Evolutionary conservation across 2,888 invertebrate genomes (phyloP), one percentile per base, ranked within the genome.

Genomic region (Argyresthia goedartella): DNA sequence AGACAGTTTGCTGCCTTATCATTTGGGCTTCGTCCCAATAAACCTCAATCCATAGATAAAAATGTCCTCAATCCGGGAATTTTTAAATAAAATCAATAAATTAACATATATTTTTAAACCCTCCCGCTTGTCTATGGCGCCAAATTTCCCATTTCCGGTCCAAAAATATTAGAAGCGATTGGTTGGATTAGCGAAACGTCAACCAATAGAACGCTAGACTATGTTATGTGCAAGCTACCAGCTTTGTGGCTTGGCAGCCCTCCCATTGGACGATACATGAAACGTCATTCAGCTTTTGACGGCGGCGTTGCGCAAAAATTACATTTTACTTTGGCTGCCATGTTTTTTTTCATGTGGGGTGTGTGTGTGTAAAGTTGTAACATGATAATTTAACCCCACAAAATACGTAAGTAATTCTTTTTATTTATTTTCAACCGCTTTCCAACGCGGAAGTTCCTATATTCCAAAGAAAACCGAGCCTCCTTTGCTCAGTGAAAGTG

Each of bases 291-390:
- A 69, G 65, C 75, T 68, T 70, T 73, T 75, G 76, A 25, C 6
- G 79, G 80, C 81, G 78, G 80, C 77, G 81, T 81, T 81, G 84
- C 85, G 87, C 82, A 85, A 78, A 82, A 75, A 73, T 68, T 64
- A 67, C 70, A 67, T 67, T 73, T 71, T 72, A 69, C 72, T 73
- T 70, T 70, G 84, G 81, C 90, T 91, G 92, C 92, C 92, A 92
- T 92, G 92, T 92, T 92, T 91, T 91, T 89, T 89, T 90, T 89
- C 88, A 88, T 89, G 89, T 90, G 91, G 91, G 91, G 90, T 91
- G 84, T 81, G 76, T 81, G 80, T 82, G 74, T 80, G 71, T 76
- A 75, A 71, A 74, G 63, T 61, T 73, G 67, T 79, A 78, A 70
- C 76, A 85, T 85, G 85, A 69, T 76, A 75, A 69, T 79, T 75